A percentile compares a stretch with the other conserved stretches of the same genome.
These are phyloP conservation scores for Onchidella celtica DNA, from an alignment of 2,888 invertebrate species.

Conservation along the genomic window DNA sequence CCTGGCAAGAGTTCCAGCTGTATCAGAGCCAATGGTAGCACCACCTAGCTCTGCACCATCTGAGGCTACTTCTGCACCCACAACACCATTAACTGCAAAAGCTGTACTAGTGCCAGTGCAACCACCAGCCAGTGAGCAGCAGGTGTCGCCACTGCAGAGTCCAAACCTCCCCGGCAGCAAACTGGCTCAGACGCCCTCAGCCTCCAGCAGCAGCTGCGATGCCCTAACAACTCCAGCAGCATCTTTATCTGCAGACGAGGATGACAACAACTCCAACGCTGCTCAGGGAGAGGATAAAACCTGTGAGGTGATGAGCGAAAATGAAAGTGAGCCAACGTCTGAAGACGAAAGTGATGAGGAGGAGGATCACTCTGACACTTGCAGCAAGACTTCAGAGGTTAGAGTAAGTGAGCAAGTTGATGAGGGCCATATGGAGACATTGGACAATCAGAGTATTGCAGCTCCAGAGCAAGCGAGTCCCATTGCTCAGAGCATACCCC, in stretches of 20 bases:
- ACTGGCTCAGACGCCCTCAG: neutral
- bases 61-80: neutral
- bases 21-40: no score
- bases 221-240: neutral
- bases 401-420: no score
- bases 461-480: no score
- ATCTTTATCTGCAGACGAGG: neutral
- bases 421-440: no score
- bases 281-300: neutral
- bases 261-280: neutral
- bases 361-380: neutral
- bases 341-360: constrained; percentile 1
- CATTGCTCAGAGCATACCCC: no score
- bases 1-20: no score
- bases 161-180: neutral
- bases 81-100: neutral
- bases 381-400: neutral
- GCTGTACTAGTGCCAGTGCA: neutral
- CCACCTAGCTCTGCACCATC: no score
- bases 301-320: neutral
- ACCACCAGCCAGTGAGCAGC: neutral
- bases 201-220: neutral
- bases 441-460: no score
- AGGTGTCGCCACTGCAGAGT: neutral
- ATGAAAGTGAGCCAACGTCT: neutral